Evolutionary conservation across 2,888 invertebrate species (phyloP), one percentile per base, ranked within the genome.

Genomic region (Achlya flavicornis): DNA sequence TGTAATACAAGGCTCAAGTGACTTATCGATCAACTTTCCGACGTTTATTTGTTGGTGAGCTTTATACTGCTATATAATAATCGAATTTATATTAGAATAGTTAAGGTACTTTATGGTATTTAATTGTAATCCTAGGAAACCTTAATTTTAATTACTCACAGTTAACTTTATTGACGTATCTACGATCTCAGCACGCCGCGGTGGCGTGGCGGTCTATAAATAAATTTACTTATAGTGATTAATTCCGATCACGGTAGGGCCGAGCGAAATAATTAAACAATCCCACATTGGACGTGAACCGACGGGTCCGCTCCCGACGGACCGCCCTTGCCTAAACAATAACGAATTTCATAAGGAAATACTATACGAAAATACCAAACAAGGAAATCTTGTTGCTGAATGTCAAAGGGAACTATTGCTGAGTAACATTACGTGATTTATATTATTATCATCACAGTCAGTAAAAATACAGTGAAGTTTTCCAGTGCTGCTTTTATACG

Each of bases 241-340:
- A 89, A 92, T 90, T 89, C 90, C 75, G 87, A 88, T 90, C 89
- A 90, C 90, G 88, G 78, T 70, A 77, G 79, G 81, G 77, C 82
- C 82, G 81, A 85, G 83, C 87, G 82, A 90, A 92, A 91, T 91
- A 92, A 92, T 92, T 91, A 91, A 91, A 92, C 91, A 91, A 89
- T 86, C 86, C 90, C 83, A 84, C 83, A 83, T 80, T 79, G 81
- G 81, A 83, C 81, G 81, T 79, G 60, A 60, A 41, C 78, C 81
- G 79, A 78, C 80, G 78, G 80, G 76, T 79, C 75, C 19, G 66
- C 73, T 87, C 89, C 88, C 88, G 62, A 67, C 71, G 87, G 87
- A 79, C 81, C 75, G 70, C 73, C 79, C 78, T 72, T 74, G 70
- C 74, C 77, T 76, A 77, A 80, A 84, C 81, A 84, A 86, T 84